Percentiles rank a stretch among this genome's conserved stretches.
Evolutionary conservation across 1,140 invertebrate genomes (phyloP).

Genomic region (Berghia stephanieae): DNA sequence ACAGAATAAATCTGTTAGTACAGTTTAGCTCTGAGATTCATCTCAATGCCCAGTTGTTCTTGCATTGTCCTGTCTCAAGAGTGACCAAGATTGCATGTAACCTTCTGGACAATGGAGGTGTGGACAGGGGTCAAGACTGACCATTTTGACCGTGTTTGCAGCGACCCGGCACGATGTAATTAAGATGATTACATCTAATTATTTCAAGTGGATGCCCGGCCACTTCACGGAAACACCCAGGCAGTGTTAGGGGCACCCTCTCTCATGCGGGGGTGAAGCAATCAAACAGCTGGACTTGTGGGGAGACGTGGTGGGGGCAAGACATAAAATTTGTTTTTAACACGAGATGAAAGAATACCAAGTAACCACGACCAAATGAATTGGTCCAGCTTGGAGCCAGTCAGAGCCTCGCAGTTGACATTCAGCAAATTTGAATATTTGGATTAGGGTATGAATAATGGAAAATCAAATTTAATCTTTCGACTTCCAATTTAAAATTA

Average conservation of each 20-base stretch:
- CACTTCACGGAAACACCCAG: neutral
- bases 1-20: no score
- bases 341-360: no score
- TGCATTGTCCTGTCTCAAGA: neutral
- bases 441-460: no score
- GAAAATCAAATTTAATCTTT: no score
- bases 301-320: neutral
- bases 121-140: constrained; percentile 8
- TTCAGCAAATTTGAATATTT: no score
- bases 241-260: neutral
- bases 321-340: no score
- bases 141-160: neutral
- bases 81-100: neutral
- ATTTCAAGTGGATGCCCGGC: neutral
- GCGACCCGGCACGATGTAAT: constrained; percentile 8
- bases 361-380: no score
- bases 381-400: no score
- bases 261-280: neutral
- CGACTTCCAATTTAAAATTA: no score
- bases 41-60: no score
- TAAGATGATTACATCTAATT: constrained; percentile 17
- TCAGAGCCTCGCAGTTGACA: no score
- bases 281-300: neutral
- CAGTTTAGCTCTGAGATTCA: no score
- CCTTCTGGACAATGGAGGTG: neutral